Percentiles rank a stretch among this genome's conserved stretches.
Evolutionary conservation across 2,797 vertebrate species (phyloP).

Genomic region (Melanotaenia maccullochi): DNA sequence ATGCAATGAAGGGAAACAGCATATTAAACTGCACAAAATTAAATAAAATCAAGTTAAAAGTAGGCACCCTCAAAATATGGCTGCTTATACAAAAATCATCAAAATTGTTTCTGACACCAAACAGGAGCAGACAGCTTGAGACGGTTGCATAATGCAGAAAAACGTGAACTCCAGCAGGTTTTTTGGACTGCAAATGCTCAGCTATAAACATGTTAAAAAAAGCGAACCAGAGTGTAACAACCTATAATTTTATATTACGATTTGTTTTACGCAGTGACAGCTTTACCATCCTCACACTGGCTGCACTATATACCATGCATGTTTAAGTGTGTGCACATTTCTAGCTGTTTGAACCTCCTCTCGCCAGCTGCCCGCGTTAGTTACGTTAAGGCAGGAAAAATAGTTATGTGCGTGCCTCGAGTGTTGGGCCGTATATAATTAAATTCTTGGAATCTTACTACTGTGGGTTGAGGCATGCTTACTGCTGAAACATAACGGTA

Average conservation of each 20-base stretch:
- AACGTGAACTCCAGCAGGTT: constrained; percentile 5
- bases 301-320: background rate
- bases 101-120: background rate
- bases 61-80: background rate
- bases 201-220: background rate
- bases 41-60: background rate
- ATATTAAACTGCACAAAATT: background rate
- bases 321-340: constrained; percentile 11
- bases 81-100: background rate
- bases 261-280: constrained; percentile 2
- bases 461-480: constrained; percentile 7
- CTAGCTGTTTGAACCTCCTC: background rate
- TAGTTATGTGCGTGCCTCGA: constrained; percentile 4
- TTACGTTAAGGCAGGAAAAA: constrained; percentile 19
- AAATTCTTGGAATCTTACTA: constrained; percentile 36
- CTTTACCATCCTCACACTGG: background rate
- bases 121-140: background rate
- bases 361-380: constrained; percentile 13
- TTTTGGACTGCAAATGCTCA: background rate
- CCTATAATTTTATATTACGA: constrained; percentile 6
- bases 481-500: constrained; percentile 5
- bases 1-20: no score
- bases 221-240: constrained; percentile 3
- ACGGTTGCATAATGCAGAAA: background rate
- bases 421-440: constrained; percentile 14